A percentile compares a stretch with the other conserved stretches of the same genome.
phyloP scores from a whole-genome alignment of 2,113 vertebrate genomes.

The Ptyas mucosa region DNA sequence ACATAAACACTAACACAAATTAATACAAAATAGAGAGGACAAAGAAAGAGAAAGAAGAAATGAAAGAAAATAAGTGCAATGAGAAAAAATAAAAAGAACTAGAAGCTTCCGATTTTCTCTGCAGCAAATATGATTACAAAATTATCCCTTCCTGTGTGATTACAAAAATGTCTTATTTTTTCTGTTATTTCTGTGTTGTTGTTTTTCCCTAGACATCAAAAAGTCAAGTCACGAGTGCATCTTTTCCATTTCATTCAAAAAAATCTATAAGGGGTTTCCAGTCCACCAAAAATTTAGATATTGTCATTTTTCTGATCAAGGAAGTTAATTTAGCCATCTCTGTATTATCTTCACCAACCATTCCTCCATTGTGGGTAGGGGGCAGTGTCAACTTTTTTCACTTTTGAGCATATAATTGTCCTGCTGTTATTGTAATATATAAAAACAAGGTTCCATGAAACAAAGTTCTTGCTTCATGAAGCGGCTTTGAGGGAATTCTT shows the following conservation, averaged over 20 bases:
- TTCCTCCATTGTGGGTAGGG: neutral
- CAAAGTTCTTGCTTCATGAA: neutral
- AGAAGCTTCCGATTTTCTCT: neutral
- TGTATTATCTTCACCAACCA: neutral
- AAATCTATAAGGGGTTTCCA: neutral
- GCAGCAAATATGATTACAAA: neutral
- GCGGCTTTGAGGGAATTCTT: neutral
- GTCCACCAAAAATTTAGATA: neutral
- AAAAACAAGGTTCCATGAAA: neutral
- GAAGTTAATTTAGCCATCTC: neutral
- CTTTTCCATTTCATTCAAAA: neutral
- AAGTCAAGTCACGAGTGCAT: neutral
- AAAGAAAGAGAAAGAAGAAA: neutral
- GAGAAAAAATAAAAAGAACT: neutral
- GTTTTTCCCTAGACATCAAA: neutral
- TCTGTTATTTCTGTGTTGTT: neutral
- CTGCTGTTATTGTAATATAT: neutral
- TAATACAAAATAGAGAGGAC: neutral
- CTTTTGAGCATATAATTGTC: neutral
- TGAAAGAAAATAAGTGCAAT: neutral
- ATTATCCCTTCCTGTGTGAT: neutral
- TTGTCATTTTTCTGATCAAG: neutral
- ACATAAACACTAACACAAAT: neutral
- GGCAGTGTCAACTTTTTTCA: neutral
- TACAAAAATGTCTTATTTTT: neutral